phyloP scores from a whole-genome alignment of 2,888 invertebrate genomes.

The Orthosia gracilis region DNA sequence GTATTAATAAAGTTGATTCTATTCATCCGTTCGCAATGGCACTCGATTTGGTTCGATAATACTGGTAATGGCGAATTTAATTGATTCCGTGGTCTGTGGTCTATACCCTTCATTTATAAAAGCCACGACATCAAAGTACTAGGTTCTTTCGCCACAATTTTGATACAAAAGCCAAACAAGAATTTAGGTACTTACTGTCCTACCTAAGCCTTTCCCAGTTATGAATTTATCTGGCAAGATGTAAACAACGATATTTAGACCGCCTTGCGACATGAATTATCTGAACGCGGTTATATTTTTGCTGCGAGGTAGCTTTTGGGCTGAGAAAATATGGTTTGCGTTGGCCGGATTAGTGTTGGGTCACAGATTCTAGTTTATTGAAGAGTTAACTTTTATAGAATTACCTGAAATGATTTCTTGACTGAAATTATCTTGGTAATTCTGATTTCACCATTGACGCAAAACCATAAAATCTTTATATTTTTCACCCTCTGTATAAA shows the following conservation, averaged over 20 bases:
- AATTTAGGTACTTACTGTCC: constrained; percentile 26
- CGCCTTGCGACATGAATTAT: constrained; percentile 45
- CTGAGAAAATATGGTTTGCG: constrained; percentile 44
- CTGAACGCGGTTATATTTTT: constrained; percentile 44
- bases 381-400: not conserved
- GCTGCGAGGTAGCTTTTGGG: constrained; percentile 26
- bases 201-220: constrained; percentile 27
- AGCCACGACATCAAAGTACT: constrained; percentile 10
- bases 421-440: not conserved
- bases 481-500: too few relatives aligned
- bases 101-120: constrained; percentile 13
- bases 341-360: constrained; percentile 33
- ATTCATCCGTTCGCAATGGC: too few relatives aligned
- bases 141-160: constrained; percentile 20
- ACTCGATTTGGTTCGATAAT: too few relatives aligned
- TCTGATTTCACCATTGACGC: not conserved
- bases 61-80: too few relatives aligned
- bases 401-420: not conserved
- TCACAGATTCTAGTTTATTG: constrained; percentile 35
- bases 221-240: constrained; percentile 43
- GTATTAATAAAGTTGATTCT: too few relatives aligned
- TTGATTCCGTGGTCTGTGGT: not conserved
- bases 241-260: constrained; percentile 46
- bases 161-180: constrained; percentile 13
- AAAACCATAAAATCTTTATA: not conserved